phyloP scores from a whole-genome alignment of 2,888 invertebrate species.

The Microdon myrmicae region DNA sequence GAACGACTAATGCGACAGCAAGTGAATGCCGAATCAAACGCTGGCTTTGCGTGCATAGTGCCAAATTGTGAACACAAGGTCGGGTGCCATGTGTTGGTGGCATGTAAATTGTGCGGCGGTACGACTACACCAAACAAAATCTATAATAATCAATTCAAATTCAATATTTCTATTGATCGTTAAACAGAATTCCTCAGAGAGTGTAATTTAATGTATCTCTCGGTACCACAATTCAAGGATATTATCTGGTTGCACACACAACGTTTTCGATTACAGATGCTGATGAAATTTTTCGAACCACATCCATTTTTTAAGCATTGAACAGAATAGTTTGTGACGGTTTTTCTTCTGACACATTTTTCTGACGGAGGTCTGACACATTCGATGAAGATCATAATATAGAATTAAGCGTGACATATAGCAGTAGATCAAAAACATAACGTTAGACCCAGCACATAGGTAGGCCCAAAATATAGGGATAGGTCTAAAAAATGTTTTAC shows the following conservation, averaged over 20 bases:
- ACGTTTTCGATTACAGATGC: no score
- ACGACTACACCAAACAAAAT: constrained; percentile 31
- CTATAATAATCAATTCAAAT: constrained; percentile 49
- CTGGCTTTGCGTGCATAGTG: constrained; percentile 1
- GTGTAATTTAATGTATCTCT: constrained; percentile 47
- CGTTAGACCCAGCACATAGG: no score
- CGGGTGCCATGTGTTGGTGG: constrained; percentile 15
- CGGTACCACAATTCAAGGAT: constrained; percentile 43
- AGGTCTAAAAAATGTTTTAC: no score
- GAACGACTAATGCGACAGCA: neutral
- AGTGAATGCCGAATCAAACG: neutral
- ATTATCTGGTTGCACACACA: constrained; percentile 40
- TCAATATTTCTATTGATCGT: constrained; percentile 44
- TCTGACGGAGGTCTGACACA: no score
- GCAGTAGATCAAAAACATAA: no score
- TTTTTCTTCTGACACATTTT: no score
- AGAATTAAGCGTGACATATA: no score
- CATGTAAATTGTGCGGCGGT: constrained; percentile 21
- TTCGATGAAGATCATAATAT: no score
- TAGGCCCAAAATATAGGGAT: no score
- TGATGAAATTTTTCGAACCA: no score
- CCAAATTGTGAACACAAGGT: neutral
- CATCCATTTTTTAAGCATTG: no score
- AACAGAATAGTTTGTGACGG: no score
- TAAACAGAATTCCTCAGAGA: constrained; percentile 29